Conservation (phyloP, 2,113 vertebrate species). For the Proteles cristata region DNA sequence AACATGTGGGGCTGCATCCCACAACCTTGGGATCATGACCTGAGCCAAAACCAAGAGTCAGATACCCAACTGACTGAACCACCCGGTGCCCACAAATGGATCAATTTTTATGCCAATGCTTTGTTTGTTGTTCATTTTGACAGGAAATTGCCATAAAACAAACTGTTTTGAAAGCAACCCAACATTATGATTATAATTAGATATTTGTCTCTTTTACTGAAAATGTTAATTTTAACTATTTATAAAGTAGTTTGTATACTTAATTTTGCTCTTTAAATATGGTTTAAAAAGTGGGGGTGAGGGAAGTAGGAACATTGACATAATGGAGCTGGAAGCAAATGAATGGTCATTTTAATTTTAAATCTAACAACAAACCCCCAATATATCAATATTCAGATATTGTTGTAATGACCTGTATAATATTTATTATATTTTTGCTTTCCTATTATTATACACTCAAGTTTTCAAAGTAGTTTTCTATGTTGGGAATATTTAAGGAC, state of each 20-base stretch:
- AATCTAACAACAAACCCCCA: background rate
- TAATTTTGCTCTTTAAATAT: constrained; percentile 8
- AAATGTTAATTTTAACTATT: background rate
- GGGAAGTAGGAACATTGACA: background rate
- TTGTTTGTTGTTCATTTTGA: background rate
- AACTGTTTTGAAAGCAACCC: background rate
- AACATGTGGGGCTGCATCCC: no score
- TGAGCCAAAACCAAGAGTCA: no score
- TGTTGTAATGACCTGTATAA: background rate
- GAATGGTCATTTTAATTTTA: background rate
- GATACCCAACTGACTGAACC: no score
- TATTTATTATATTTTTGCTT: background rate
- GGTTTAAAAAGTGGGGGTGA: background rate
- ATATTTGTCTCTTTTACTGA: background rate
- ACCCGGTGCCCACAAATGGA: background rate
- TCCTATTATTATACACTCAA: background rate
- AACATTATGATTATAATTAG: background rate
- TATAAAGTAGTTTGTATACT: background rate
- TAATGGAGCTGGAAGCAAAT: background rate
- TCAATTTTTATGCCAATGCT: background rate
- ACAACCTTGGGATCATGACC: no score
- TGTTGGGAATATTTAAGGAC: background rate
- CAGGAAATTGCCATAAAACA: background rate
- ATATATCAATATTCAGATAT: background rate
- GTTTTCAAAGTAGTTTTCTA: background rate